Percentiles rank a stretch among this genome's conserved stretches.
Conservation (phyloP, 2,888 invertebrate species). For the Busseola fusca region DNA sequence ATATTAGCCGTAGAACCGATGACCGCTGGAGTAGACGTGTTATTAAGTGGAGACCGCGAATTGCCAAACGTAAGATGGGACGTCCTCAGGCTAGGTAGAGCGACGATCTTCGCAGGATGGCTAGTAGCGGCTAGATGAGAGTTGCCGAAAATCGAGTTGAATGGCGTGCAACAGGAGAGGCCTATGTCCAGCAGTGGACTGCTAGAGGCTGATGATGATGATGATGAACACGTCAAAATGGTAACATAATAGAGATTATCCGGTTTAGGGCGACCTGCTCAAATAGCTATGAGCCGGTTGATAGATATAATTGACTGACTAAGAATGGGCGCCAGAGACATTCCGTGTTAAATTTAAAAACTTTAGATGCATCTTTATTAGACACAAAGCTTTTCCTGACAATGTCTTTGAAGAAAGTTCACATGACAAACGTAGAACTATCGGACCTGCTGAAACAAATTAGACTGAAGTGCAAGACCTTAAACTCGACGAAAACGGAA, state of each 20-base stretch:
- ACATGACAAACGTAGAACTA: constrained; percentile 1
- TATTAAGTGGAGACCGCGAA: no score
- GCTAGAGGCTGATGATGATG: no score
- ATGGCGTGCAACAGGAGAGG: no score
- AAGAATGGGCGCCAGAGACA: neutral
- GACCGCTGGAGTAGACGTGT: no score
- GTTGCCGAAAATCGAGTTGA: no score
- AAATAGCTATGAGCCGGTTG: neutral
- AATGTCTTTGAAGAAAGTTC: neutral
- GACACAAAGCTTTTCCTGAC: neutral
- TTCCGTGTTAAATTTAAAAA: neutral
- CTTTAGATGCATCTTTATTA: neutral
- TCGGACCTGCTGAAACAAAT: constrained; percentile 28
- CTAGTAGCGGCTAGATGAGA: no score
- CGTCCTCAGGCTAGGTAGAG: no score
- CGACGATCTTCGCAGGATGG: no score
- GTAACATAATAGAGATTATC: neutral
- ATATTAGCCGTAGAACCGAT: no score
- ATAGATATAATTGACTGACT: neutral
- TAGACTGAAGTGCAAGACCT: constrained; percentile 17
- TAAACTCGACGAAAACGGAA: constrained; percentile 18
- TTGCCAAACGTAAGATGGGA: no score
- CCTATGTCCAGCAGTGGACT: no score
- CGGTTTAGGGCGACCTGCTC: neutral
- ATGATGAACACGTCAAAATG: no score